Percentiles rank a stretch among this genome's conserved stretches.
These are phyloP conservation scores for Uromys caudimaculatus DNA, from an alignment of 2,797 vertebrate genomes.

Conservation along the genomic window DNA sequence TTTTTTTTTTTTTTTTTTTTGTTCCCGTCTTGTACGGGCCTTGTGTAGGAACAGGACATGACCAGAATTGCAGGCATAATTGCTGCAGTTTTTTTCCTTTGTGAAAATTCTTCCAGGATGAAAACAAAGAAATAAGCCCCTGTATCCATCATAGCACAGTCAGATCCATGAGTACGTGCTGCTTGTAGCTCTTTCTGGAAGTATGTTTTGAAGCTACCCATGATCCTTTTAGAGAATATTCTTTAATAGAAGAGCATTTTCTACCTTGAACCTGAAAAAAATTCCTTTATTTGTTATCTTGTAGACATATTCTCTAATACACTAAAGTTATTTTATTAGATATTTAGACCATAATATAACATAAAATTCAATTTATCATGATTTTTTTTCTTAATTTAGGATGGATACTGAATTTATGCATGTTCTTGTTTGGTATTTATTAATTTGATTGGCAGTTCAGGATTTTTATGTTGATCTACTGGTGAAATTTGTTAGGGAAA, in stretches of 20 bases:
- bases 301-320: neutral
- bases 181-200: neutral
- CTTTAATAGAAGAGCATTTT: neutral
- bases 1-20: no score
- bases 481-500: neutral
- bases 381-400: neutral
- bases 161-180: neutral
- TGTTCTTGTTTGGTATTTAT: neutral
- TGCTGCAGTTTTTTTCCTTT: neutral
- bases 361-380: neutral
- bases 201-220: neutral
- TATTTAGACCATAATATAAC: neutral
- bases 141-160: no score
- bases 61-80: neutral
- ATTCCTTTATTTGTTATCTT: neutral
- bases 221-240: neutral
- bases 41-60: neutral
- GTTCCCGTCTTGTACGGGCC: neutral
- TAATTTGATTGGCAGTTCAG: neutral
- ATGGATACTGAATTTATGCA: neutral
- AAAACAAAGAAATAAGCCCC: neutral
- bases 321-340: neutral
- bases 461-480: neutral
- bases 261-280: neutral
- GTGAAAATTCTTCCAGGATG: neutral